Conservation (phyloP, 2,797 vertebrate genomes). For the Mionectes olivaceus region DNA sequence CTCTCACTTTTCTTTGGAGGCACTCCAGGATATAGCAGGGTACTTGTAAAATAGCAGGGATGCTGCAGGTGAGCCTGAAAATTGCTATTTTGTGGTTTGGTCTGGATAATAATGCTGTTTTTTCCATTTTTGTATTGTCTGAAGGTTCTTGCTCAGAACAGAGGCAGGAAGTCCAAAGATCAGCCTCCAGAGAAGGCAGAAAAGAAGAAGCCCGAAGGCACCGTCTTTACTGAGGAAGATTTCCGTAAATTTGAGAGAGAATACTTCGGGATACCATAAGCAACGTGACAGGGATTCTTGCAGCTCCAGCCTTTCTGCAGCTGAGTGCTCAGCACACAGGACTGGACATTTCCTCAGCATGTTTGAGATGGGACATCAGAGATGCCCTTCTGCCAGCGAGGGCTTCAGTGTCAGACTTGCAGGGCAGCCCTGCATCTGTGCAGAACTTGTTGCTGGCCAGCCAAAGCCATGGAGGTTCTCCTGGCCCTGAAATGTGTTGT, state of each 20-base stretch:
- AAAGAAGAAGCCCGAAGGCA: constrained; percentile 72
- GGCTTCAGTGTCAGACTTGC: not conserved
- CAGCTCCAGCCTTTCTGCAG: not conserved
- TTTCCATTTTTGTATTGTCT: not conserved
- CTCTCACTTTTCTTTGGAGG: not conserved
- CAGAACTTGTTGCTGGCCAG: not conserved
- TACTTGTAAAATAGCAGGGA: not conserved
- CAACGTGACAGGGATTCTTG: not conserved
- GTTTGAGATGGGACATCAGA: not conserved
- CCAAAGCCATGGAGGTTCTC: not conserved
- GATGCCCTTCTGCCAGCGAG: not conserved
- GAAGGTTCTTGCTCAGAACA: constrained; percentile 77
- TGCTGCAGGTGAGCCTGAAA: not conserved
- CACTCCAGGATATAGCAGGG: not conserved
- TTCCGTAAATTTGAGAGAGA: constrained; percentile 84
- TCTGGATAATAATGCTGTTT: not conserved
- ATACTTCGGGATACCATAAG: constrained; percentile 76
- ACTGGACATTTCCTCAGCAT: rapidly evolving
- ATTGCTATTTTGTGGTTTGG: not conserved
- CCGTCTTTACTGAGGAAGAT: constrained; percentile 82
- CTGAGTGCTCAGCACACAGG: rapidly evolving
- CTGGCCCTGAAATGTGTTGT: not conserved
- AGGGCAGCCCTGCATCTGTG: not conserved
- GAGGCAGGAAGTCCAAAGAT: constrained; percentile 81
- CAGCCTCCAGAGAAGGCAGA: constrained; percentile 34